These are phyloP conservation scores for Enteromius unitaeniatus DNA, from an alignment of 2,797 vertebrate species.

Conservation along the genomic window DNA sequence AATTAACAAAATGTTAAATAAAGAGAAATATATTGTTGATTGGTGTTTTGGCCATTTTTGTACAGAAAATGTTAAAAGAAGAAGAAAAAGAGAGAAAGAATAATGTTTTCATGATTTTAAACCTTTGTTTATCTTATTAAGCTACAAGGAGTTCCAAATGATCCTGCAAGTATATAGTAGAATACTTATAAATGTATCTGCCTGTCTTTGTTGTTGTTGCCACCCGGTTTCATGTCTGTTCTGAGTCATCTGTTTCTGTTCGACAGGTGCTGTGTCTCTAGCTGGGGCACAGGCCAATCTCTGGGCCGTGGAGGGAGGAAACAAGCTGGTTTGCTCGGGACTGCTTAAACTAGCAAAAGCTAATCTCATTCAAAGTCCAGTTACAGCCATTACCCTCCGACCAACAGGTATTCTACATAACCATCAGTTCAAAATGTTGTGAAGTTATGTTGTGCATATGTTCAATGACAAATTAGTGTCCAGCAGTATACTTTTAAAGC, in stretches of 20 bases:
- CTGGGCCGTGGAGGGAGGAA: conserved; percentile 97
- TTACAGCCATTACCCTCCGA: conserved; percentile 83
- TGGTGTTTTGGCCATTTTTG: background rate
- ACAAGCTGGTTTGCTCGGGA: conserved; percentile 92
- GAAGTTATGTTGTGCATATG: background rate
- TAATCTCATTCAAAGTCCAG: conserved; percentile 85
- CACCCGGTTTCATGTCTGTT: background rate
- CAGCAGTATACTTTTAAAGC: background rate
- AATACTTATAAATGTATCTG: background rate
- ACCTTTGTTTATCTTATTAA: background rate
- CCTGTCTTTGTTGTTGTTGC: background rate
- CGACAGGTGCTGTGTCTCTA: conserved; percentile 91
- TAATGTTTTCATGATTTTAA: background rate
- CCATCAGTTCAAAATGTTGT: background rate
- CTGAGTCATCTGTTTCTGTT: conserved; percentile 49
- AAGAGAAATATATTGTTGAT: background rate
- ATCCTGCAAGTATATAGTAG: background rate
- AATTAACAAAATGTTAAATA: background rate
- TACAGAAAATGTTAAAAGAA: too few species aligned
- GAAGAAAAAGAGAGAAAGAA: background rate
- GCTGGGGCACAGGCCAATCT: conserved; percentile 92
- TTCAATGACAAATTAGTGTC: background rate
- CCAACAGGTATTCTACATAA: conserved; percentile 76
- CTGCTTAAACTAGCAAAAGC: conserved; percentile 92
- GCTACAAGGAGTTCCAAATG: background rate